Base-by-base conservation (phyloP, 1,140 invertebrate genomes). In the Prorops nasuta region DNA sequence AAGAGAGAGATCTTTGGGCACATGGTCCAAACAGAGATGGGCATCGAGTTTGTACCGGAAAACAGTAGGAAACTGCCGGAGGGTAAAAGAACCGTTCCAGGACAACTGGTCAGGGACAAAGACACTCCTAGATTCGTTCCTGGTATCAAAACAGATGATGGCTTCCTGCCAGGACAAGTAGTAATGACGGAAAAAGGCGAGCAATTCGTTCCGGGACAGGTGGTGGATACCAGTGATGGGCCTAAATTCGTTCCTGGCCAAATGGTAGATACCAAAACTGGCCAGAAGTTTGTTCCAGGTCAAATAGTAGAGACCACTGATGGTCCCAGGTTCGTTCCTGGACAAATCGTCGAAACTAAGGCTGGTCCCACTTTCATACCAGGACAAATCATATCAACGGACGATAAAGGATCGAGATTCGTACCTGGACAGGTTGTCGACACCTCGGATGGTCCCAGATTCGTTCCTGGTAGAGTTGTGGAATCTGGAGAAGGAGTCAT, bases 361-460 rank as follows among this genome's bases (percentile, higher is more conserved):
- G 82, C 79, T 24, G 86, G 86, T 0, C 85, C 86, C 2, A 86
- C 85, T 0, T 88, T 88, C 62, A 87, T 88, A 56, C 86, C 86
- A 0, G 86, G 86, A 40, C 86, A 88, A 71, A 80, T 88, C n/a
- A 86, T 87, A 63, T 83, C 80, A 12, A 87, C 85, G 1, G 82
- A 86, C 58, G 83, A 87, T 58, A 84, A 84, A 71, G 85, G 84
- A 3, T 85, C 84, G 0, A 72, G 82, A 50, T 88, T 89, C 67
- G 84, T 88, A 2, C 86, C 86, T 6, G 87, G 86, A 3, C 85
- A 88, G 76, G 85, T 89, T 1, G 83, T 88, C 2, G 85, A 88
- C 58, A 88, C 86, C 0, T 77, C 81, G 31, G 83, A 86, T 60
- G 86, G 86, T 1, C 86, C 86, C 6, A 76, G 84, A 58, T 89